Conservation (phyloP, 2,888 invertebrate genomes). For the Deroplatys truncata region DNA sequence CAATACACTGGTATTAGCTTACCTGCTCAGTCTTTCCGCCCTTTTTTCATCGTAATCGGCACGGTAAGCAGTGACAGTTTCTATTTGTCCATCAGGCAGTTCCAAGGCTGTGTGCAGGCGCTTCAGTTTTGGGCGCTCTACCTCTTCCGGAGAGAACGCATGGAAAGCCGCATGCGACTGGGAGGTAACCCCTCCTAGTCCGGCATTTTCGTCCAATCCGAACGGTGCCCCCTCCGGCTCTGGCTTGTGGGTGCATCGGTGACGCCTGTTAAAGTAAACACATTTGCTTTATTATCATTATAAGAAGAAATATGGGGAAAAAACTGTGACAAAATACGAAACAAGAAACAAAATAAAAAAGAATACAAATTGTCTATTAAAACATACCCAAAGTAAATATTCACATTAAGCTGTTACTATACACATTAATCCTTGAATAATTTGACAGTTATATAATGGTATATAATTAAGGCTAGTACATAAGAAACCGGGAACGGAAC, state of each 20-base stretch:
- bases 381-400: too few species aligned
- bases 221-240: constrained; percentile 39
- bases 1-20: constrained; percentile 35
- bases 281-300: neutral
- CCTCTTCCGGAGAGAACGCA: constrained; percentile 36
- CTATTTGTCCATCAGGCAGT: constrained; percentile 44
- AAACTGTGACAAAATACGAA: too few species aligned
- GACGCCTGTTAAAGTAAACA: constrained; percentile 56
- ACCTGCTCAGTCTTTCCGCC: constrained; percentile 55
- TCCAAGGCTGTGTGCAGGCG: constrained; percentile 39
- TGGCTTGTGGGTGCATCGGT: constrained; percentile 72
- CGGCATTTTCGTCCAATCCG: constrained; percentile 32
- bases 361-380: too few species aligned
- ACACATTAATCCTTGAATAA: too few species aligned
- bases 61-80: constrained; percentile 55
- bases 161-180: constrained; percentile 37
- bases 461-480: too few species aligned
- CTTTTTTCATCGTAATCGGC: constrained; percentile 64
- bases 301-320: too few species aligned
- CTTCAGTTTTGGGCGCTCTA: constrained; percentile 39
- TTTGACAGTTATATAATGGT: too few species aligned
- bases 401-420: too few species aligned
- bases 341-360: too few species aligned
- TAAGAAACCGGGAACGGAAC: too few species aligned
- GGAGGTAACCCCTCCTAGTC: constrained; percentile 32